Evolutionary conservation across 2,888 invertebrate genomes (phyloP).

Genomic region (Agrenia bidenticulata): DNA sequence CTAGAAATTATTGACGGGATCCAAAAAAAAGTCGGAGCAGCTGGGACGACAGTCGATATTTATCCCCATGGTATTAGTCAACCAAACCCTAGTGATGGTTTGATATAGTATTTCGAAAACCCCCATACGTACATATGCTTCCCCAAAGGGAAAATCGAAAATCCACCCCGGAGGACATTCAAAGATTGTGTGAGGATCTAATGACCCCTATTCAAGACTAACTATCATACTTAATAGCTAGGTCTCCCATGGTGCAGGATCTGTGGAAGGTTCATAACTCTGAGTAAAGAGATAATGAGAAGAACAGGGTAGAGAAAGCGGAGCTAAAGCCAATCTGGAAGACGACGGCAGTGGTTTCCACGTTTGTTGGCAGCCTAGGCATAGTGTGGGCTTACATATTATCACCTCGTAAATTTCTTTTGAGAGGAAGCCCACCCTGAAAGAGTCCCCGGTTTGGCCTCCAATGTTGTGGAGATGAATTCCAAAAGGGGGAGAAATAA

Average conservation of each 20-base stretch:
- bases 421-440: slow-evolving; percentile 22
- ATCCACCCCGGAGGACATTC: background rate
- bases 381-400: slow-evolving; percentile 25
- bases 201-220: too few species aligned
- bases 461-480: slow-evolving; percentile 2
- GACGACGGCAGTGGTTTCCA: background rate
- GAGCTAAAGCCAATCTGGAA: slow-evolving; percentile 11
- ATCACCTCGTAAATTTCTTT: slow-evolving; percentile 51
- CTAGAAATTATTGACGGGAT: background rate
- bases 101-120: background rate
- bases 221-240: too few species aligned
- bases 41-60: background rate
- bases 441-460: slow-evolving; percentile 11
- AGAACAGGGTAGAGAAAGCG: background rate
- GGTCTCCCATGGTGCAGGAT: background rate
- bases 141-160: background rate
- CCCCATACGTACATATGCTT: background rate
- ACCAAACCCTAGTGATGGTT: background rate
- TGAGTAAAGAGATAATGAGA: slow-evolving; percentile 12
- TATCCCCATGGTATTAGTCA: slow-evolving; percentile 2
- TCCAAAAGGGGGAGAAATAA: slow-evolving; percentile 13
- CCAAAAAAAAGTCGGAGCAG: too few species aligned
- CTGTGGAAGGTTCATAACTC: too few species aligned
- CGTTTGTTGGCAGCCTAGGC: too few species aligned
- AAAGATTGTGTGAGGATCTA: background rate